Evolutionary conservation across 2,797 vertebrate genomes (phyloP).

Genomic region (Gallirallus australis): DNA sequence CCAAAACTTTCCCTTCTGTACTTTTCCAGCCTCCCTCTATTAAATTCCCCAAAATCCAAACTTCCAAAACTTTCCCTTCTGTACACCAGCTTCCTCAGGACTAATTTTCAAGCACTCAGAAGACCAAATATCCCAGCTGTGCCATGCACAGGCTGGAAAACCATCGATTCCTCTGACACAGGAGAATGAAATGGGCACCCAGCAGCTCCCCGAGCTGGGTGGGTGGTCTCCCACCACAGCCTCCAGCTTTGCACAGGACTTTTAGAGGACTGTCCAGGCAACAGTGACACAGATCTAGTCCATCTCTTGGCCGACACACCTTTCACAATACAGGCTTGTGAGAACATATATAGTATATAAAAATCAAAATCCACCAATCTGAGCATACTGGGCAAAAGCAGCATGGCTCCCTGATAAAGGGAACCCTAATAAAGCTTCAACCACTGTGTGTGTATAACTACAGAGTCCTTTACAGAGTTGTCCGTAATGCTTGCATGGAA

Average conservation of each 20-base stretch:
- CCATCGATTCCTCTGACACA: accelerated
- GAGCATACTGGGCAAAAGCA: neutral
- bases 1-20: neutral
- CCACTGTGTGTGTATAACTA: accelerated
- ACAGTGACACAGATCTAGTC: neutral
- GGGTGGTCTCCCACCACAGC: accelerated
- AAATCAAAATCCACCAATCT: neutral
- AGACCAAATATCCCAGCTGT: neutral
- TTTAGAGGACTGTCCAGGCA: neutral
- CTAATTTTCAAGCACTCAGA: neutral
- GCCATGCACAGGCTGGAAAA: neutral
- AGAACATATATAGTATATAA: neutral
- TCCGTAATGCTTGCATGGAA: neutral
- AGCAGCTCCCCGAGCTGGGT: neutral
- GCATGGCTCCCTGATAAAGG: neutral
- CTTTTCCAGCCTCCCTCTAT: neutral
- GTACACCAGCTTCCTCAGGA: neutral
- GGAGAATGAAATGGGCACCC: neutral
- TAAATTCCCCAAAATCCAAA: neutral
- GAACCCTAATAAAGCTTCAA: neutral
- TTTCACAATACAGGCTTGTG: accelerated
- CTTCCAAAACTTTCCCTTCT: neutral
- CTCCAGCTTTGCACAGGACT: neutral
- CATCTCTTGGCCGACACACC: neutral
- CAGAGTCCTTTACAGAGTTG: neutral